These are phyloP conservation scores for Phalacrocorax pelagicus DNA, from an alignment of 2,113 vertebrate species.

Conservation along the genomic window DNA sequence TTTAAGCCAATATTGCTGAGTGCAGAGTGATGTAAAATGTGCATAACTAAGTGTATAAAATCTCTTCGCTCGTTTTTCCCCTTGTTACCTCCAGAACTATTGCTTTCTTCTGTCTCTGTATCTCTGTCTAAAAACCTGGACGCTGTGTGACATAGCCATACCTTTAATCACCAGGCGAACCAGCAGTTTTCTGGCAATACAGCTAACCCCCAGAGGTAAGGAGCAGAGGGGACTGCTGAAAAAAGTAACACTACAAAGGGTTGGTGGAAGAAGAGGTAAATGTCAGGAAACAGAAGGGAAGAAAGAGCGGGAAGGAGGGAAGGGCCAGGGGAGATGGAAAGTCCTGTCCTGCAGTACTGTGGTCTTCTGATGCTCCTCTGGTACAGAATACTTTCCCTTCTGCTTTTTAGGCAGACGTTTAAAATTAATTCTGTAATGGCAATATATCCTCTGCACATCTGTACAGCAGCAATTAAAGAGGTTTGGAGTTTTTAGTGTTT, in stretches of 20 bases:
- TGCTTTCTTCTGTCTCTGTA: background rate
- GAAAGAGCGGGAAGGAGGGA: background rate
- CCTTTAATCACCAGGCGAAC: background rate
- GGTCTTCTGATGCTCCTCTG: background rate
- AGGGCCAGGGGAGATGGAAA: background rate
- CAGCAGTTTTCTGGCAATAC: background rate
- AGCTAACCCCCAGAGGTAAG: background rate
- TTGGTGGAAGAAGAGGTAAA: background rate
- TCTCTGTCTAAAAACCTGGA: background rate
- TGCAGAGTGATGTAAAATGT: background rate
- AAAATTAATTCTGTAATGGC: background rate
- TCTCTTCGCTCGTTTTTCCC: background rate
- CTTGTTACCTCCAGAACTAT: background rate
- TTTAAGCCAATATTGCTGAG: background rate
- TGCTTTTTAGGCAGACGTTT: background rate
- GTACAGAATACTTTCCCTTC: background rate
- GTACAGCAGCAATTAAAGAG: background rate
- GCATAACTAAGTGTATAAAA: background rate
- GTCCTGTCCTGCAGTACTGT: background rate
- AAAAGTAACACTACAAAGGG: background rate
- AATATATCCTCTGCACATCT: background rate
- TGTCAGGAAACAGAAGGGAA: background rate
- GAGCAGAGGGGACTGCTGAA: background rate
- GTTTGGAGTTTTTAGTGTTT: background rate
- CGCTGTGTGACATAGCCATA: accelerated